Percentiles rank a stretch among this genome's conserved stretches.
Evolutionary conservation across 2,888 invertebrate genomes (phyloP).

Genomic region (Pteria penguin): DNA sequence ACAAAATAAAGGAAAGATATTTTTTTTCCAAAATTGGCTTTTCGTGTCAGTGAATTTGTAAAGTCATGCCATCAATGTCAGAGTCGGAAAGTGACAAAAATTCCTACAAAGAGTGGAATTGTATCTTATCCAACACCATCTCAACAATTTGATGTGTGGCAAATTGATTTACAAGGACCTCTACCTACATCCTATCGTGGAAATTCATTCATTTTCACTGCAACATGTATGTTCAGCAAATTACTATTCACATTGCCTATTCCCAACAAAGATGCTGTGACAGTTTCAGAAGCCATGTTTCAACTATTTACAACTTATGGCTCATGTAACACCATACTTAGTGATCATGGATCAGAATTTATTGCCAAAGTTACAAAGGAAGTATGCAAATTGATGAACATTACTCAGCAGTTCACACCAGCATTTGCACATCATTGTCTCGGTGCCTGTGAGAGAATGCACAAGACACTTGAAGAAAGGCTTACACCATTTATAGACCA

Average conservation of each 20-base stretch:
- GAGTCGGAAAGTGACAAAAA: conserved; percentile 30
- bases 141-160: conserved; percentile 25
- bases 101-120: not conserved
- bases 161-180: conserved; percentile 20
- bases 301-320: conserved; percentile 35
- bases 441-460: conserved; percentile 40
- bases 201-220: too few species aligned
- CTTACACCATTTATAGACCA: conserved; percentile 16
- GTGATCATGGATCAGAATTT: conserved; percentile 42
- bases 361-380: conserved; percentile 28
- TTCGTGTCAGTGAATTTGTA: not conserved
- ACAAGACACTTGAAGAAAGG: conserved; percentile 36
- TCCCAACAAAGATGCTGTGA: conserved; percentile 6
- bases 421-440: conserved; percentile 41
- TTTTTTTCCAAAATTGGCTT: conserved; percentile 18
- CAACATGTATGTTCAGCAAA: conserved; percentile 35
- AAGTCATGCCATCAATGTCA: conserved; percentile 35
- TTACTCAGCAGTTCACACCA: conserved; percentile 39
- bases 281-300: not conserved
- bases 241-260: not conserved
- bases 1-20: conserved; percentile 32
- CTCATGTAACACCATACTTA: conserved; percentile 30
- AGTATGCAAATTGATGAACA: conserved; percentile 34
- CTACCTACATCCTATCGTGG: conserved; percentile 10
- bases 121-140: conserved; percentile 21